phyloP scores from a whole-genome alignment of 2,113 vertebrate species.

The Climacteris rufus region DNA sequence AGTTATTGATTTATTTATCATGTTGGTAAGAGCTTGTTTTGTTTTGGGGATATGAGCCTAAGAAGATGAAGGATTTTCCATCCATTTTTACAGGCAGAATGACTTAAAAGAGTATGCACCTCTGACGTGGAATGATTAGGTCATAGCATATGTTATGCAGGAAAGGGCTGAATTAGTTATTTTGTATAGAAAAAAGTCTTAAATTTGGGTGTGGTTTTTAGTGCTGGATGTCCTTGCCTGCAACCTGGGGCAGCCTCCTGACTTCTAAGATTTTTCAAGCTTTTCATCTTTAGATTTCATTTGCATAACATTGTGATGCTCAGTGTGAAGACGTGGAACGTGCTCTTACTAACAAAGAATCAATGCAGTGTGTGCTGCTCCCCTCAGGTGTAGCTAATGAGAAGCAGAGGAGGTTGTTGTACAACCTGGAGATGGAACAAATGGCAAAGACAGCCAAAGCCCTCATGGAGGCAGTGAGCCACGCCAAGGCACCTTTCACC shows the following conservation, averaged over 20 bases:
- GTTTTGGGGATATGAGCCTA: background rate
- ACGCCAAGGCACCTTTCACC: constrained; percentile 93
- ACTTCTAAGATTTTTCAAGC: background rate
- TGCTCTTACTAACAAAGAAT: background rate
- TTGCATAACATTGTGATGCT: background rate
- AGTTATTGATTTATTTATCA: background rate
- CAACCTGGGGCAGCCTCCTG: background rate
- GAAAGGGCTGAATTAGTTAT: background rate
- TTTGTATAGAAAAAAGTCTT: background rate
- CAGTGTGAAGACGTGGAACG: rapidly evolving
- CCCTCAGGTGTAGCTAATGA: constrained; percentile 85
- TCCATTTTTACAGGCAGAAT: background rate
- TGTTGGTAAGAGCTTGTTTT: background rate
- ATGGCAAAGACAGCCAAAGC: constrained; percentile 98
- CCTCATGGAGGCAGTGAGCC: constrained; percentile 96
- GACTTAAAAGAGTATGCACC: background rate
- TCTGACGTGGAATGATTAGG: background rate
- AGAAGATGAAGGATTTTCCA: background rate
- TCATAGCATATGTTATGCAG: background rate
- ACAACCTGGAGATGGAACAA: constrained; percentile 98
- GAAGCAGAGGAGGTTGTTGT: constrained; percentile 91
- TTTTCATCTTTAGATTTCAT: background rate
- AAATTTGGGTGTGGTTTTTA: background rate
- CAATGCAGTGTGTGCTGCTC: background rate
- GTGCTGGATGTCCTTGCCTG: background rate